phyloP scores from a whole-genome alignment of 2,797 vertebrate genomes.

The Pantherophis alleghaniensis region DNA sequence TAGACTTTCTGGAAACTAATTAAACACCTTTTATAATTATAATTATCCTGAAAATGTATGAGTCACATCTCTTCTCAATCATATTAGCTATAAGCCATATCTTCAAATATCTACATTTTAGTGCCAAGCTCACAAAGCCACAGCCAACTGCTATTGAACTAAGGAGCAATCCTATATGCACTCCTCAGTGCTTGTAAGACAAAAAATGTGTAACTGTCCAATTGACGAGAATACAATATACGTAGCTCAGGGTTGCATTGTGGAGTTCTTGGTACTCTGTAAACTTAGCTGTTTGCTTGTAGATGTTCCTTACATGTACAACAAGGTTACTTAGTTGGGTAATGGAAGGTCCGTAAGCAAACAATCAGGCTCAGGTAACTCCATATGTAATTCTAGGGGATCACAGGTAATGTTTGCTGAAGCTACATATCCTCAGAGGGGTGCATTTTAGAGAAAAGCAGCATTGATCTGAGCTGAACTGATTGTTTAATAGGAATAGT shows the following conservation, averaged over 20 bases:
- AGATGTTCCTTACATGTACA: too few species aligned
- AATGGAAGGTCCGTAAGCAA: too few species aligned
- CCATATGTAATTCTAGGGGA: neutral
- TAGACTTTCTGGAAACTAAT: neutral
- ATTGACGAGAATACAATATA: neutral
- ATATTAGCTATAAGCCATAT: neutral
- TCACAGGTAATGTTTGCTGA: neutral
- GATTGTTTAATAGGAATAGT: neutral
- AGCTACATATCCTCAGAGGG: neutral
- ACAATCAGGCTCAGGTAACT: too few species aligned
- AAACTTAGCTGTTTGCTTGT: too few species aligned
- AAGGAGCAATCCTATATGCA: neutral
- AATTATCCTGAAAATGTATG: neutral
- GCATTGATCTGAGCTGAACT: neutral
- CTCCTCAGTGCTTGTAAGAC: neutral
- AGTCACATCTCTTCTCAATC: neutral
- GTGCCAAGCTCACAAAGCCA: neutral
- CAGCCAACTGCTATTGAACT: neutral
- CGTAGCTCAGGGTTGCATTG: too few species aligned
- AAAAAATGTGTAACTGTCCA: neutral
- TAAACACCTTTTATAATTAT: neutral
- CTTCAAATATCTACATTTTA: neutral
- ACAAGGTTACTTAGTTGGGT: too few species aligned
- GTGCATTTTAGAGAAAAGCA: neutral
- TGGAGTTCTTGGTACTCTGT: too few species aligned